Evolutionary conservation across 2,113 vertebrate genomes (phyloP), one percentile per base, ranked within the genome.

Genomic region (Varanus komodoensis): DNA sequence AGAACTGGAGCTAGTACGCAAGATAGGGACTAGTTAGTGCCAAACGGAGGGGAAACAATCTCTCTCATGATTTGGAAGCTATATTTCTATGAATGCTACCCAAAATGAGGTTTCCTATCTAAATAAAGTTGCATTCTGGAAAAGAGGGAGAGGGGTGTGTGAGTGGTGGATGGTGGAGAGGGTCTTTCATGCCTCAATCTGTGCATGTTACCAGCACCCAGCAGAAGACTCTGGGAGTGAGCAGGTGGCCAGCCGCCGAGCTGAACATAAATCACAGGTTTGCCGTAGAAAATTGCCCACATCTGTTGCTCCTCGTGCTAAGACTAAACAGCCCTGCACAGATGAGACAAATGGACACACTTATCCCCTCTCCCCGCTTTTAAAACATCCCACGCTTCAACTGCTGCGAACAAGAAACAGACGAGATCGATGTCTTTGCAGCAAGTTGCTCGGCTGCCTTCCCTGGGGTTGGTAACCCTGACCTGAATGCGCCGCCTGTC

Each of bases 251-350:
- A 27, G 27, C 25, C 34, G 38, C 32, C 25, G 38, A 29, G 52
- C 34, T 68, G 5, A 1, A 21, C 57, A 69, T 84, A 71, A 88
- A 88, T 84, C 86, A 84, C 11, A 4, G 0, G 25, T 44, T 48
- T 8, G 17, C 64, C 19, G 50, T 15, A 44, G 80, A 34, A 64
- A 82, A 83, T 32, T 19, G 44, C 44, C 21, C 21, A 73, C 81
- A 91, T 91, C 90, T 91, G 80, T 44, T 52, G 29, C 85, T 77
- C 57, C 17, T 54, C 29, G 5, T 25, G 27, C 52, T n/a, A 34
- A 82, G 89, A 19, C 61, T 21, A 80, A 73, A 67, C 17, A 87
- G 48, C 7, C 81, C 25, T 6, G 50, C 8, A 3, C 21, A 21
- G 6, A 17, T 32, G 12, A 79, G 81, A 71, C 80, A n/a, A 88